phyloP scores from a whole-genome alignment of 2,888 invertebrate genomes.

The Teleogryllus oceanicus region DNA sequence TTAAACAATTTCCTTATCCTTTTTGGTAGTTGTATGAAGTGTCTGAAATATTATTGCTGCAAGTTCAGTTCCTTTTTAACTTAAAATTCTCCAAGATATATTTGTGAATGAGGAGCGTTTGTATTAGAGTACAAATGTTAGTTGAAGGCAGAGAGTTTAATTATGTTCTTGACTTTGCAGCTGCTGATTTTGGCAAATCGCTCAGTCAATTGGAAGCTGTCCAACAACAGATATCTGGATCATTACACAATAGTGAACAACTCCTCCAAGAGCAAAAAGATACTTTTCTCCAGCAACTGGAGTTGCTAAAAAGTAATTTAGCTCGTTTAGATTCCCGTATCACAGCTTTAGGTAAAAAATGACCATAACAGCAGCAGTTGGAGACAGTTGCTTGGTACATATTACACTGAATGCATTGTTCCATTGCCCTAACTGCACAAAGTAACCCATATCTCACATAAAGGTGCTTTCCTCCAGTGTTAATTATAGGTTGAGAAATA shows the following conservation, averaged over 20 bases:
- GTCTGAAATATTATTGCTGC: too few relatives aligned
- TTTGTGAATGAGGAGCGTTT: neutral
- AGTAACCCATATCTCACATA: too few relatives aligned
- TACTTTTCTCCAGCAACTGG: constrained; percentile 74
- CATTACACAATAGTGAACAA: constrained; percentile 74
- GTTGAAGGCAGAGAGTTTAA: neutral
- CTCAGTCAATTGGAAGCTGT: constrained; percentile 74
- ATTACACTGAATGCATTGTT: too few relatives aligned
- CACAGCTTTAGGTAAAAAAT: constrained; percentile 54
- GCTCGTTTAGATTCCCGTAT: constrained; percentile 70
- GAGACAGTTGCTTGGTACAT: too few relatives aligned
- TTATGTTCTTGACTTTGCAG: constrained; percentile 52
- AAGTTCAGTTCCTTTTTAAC: neutral
- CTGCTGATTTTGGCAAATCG: constrained; percentile 81
- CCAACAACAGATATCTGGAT: constrained; percentile 66
- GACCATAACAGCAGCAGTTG: neutral
- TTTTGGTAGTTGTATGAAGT: too few relatives aligned
- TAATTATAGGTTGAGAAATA: too few relatives aligned
- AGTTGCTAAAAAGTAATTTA: constrained; percentile 72
- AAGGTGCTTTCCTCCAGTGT: too few relatives aligned
- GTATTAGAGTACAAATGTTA: neutral
- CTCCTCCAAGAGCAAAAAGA: constrained; percentile 75
- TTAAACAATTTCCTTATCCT: too few relatives aligned
- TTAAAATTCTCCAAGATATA: neutral
- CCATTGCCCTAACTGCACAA: too few relatives aligned